Conservation (phyloP, 2,888 invertebrate species). For the Drosophila kambysellisi region DNA sequence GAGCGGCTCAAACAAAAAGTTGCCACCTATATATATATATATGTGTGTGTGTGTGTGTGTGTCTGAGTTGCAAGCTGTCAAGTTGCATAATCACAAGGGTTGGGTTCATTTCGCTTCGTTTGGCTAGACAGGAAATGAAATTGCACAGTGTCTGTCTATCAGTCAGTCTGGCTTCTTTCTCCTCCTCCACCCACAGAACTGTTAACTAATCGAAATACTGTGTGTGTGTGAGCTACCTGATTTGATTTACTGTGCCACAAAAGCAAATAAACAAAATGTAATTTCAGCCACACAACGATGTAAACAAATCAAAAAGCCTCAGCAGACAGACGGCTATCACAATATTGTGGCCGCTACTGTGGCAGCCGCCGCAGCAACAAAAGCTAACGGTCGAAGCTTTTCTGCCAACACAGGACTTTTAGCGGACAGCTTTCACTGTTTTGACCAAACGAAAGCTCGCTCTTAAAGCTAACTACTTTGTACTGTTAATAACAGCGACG, state of each 20-base stretch:
- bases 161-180: not conserved
- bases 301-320: conserved; percentile 64
- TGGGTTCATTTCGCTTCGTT: conserved; percentile 46
- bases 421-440: conserved; percentile 26
- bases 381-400: conserved; percentile 43
- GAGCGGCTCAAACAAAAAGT: conserved; percentile 38
- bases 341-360: conserved; percentile 52
- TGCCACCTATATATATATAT: not conserved
- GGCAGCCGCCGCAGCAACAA: conserved; percentile 2
- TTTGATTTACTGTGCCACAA: conserved; percentile 30
- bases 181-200: conserved; percentile 8
- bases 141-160: conserved; percentile 35
- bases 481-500: conserved; percentile 22
- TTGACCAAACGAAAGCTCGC: conserved; percentile 17
- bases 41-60: conserved; percentile 1
- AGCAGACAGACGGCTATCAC: not conserved
- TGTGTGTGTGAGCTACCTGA: conserved; percentile 14
- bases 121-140: conserved; percentile 71
- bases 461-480: conserved; percentile 22
- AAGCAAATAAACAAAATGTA: conserved; percentile 54
- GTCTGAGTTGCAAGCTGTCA: conserved; percentile 41
- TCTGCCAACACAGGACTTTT: conserved; percentile 37
- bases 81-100: conserved; percentile 61
- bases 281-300: conserved; percentile 25
- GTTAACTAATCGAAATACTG: conserved; percentile 45